Base-by-base conservation (phyloP, 2,797 vertebrate genomes). In the Cossypha niveicapilla region DNA sequence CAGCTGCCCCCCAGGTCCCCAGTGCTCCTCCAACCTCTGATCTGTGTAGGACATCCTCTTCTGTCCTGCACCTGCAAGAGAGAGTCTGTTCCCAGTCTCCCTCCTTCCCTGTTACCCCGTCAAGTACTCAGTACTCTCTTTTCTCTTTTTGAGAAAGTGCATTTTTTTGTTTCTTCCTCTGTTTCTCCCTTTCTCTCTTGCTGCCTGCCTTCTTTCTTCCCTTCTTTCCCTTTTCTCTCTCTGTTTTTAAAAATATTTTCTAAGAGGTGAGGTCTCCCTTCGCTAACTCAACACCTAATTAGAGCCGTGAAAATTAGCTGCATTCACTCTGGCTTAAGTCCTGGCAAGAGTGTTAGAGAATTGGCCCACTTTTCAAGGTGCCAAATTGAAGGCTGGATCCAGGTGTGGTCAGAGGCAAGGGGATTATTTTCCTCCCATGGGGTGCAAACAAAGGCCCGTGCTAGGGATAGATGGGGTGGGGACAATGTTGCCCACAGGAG, bases 391-490 rank as follows among this genome's bases (percentile, higher is more conserved):
- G 63, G 80, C 82, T 93, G 86, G 96, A 94, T 93, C 93, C 96
- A 97, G 97, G 96, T 97, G 97, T 97, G 88, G 96, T 93, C 44
- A 14, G 87, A 91, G 73, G 93, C 88, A 74, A 83, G 41, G 67
- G 90, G 96, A 96, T 97, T 97, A 97, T 94, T 96, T 96, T 97
- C 93, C 92, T 96, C 96, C 90, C 96, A 96, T 96, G 94, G 86
- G 95, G 97, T 81, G 54, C 92, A 95, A 96, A 97, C 96, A 97
- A 97, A 97, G 54, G 88, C 79, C 85, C 66, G 79, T 2, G 18
- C 91, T 91, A 91, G 82, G 83, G 88, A 82, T 91, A 94, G 96
- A 92, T 86, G 66, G 78, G 94, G 62, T 92, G 87, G 85, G 76
- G 74, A 94, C 75, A 92, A 67, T 84, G 91, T 28, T 93, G 93